phyloP scores from a whole-genome alignment of 2,113 vertebrate species.

The Echinops telfairi region DNA sequence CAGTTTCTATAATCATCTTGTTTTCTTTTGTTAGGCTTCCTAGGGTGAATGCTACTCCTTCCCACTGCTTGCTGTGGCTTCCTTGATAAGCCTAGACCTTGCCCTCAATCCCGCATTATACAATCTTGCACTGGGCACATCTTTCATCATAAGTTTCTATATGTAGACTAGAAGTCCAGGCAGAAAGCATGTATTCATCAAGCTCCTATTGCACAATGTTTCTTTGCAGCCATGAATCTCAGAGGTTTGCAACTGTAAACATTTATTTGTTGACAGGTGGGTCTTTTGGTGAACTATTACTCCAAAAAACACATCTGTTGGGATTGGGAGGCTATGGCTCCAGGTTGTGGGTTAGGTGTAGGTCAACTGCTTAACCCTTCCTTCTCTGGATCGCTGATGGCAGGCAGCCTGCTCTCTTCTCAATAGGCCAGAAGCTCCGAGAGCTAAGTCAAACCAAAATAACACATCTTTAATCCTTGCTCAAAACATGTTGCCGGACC shows the following conservation, averaged over 20 bases:
- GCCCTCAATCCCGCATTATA: background rate
- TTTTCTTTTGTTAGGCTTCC: background rate
- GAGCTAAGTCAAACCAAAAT: background rate
- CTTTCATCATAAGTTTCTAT: background rate
- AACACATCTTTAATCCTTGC: no score
- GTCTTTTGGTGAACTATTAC: background rate
- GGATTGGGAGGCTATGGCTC: background rate
- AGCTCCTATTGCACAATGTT: background rate
- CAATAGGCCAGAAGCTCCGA: background rate
- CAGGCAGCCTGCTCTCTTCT: no score
- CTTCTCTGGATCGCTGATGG: background rate
- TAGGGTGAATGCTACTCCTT: fast-evolving
- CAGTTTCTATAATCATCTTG: background rate
- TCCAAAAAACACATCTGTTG: background rate
- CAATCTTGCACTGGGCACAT: background rate
- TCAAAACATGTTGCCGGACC: background rate
- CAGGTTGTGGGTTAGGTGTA: background rate
- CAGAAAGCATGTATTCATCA: background rate
- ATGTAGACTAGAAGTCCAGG: background rate
- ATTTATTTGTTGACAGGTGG: no score
- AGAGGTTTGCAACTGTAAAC: background rate
- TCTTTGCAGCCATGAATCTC: background rate
- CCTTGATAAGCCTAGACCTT: background rate
- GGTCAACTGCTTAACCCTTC: background rate
- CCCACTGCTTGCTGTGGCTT: fast-evolving